A percentile compares a stretch with the other conserved stretches of the same genome.
These are phyloP conservation scores for Monopterus albus DNA, from an alignment of 2,113 vertebrate genomes.

Conservation along the genomic window DNA sequence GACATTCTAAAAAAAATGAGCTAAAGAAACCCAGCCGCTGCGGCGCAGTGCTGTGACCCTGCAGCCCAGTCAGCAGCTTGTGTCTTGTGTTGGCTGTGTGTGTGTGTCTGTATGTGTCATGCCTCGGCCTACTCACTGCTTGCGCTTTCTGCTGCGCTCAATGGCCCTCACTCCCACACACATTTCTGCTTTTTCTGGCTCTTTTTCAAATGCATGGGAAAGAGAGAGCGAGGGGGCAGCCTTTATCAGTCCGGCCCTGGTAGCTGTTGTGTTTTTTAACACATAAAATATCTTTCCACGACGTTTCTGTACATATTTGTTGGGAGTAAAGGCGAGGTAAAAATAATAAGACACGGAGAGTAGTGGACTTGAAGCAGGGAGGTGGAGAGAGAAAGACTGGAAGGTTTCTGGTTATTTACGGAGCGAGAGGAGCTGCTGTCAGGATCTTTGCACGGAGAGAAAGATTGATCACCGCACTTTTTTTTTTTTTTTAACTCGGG, in stretches of 20 bases:
- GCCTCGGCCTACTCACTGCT: slow-evolving; percentile 54
- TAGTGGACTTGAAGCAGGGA: background rate
- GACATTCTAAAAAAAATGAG: background rate
- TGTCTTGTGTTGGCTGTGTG: slow-evolving; percentile 5
- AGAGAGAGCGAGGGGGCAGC: background rate
- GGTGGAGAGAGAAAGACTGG: slow-evolving; percentile 24
- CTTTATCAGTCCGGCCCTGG: background rate
- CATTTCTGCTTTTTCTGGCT: slow-evolving; percentile 69
- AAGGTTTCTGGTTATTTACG: slow-evolving; percentile 74
- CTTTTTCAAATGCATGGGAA: slow-evolving; percentile 39
- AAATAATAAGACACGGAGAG: slow-evolving; percentile 1
- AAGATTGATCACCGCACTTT: slow-evolving; percentile 94
- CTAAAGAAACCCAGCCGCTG: rapidly evolving
- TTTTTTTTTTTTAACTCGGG: slow-evolving; percentile 64
- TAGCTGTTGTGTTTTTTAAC: background rate
- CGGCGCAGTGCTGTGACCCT: background rate
- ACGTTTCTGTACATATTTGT: background rate
- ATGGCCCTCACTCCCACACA: slow-evolving; percentile 85
- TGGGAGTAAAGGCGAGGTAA: background rate
- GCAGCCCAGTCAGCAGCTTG: slow-evolving; percentile 34
- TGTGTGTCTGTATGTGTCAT: slow-evolving; percentile 1
- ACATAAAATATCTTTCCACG: background rate
- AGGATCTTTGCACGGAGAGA: slow-evolving; percentile 83
- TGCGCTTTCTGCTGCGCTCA: slow-evolving; percentile 72
- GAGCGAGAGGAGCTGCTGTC: slow-evolving; percentile 86